Percentiles rank a stretch among this genome's conserved stretches.
Evolutionary conservation across 2,797 vertebrate species (phyloP).

Genomic region (Graptemys geographica): DNA sequence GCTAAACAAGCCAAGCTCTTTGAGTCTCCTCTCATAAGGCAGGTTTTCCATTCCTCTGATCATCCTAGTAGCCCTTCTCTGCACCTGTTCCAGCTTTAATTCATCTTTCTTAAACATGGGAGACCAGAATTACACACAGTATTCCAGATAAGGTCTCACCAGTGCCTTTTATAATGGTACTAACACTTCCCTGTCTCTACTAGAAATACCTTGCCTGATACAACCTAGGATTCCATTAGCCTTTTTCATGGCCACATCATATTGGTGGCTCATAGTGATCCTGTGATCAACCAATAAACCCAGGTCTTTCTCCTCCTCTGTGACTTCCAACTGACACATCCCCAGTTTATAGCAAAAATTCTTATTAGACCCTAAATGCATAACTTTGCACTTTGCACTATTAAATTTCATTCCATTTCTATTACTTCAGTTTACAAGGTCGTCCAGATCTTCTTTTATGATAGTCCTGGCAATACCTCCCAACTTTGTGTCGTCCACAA

Average conservation of each 20-base stretch:
- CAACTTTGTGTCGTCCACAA: background rate
- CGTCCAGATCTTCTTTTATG: background rate
- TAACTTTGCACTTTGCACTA: background rate
- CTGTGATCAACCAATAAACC: background rate
- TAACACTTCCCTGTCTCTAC: no score
- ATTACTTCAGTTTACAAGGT: background rate
- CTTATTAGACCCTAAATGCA: background rate
- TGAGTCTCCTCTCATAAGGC: no score
- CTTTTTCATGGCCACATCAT: background rate
- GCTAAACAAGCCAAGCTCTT: no score
- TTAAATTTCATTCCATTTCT: background rate
- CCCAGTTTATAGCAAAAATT: background rate
- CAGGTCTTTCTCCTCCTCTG: background rate
- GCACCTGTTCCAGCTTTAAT: no score
- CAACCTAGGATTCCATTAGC: background rate
- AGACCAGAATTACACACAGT: no score
- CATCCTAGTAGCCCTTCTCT: no score
- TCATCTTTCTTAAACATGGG: no score
- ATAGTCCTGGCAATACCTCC: background rate
- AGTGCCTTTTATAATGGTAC: no score
- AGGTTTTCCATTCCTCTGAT: no score
- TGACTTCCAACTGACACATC: background rate
- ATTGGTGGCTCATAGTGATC: background rate
- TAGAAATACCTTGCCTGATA: no score
- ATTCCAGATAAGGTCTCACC: no score